Evolutionary conservation across 1,140 invertebrate genomes (phyloP).

Genomic region (Ips nitidus): DNA sequence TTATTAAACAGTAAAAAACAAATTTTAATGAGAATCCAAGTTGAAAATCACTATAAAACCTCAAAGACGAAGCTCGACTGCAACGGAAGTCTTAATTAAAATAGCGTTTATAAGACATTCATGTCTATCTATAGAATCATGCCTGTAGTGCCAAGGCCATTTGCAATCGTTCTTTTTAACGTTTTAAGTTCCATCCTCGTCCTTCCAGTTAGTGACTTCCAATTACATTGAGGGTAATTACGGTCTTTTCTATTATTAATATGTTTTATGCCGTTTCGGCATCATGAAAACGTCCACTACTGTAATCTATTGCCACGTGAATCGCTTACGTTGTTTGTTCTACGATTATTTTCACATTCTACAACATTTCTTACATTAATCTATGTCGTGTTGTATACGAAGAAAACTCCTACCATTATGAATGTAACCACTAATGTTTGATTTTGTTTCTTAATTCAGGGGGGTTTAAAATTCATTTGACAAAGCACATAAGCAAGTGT

Average conservation of each 20-base stretch:
- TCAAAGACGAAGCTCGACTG: neutral
- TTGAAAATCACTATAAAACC: neutral
- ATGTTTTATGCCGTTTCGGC: neutral
- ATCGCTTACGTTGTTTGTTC: no score
- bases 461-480: no score
- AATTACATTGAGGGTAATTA: constrained; percentile 12
- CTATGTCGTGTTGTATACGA: no score
- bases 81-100: constrained; percentile 4
- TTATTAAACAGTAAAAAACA: neutral
- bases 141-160: constrained; percentile 15
- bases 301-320: no score
- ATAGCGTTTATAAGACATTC: neutral
- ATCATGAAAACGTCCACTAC: no score
- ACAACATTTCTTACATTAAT: no score
- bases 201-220: constrained; percentile 4
- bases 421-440: no score
- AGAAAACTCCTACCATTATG: no score
- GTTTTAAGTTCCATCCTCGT: constrained; percentile 4
- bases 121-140: constrained; percentile 6
- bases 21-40: no score
- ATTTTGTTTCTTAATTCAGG: no score
- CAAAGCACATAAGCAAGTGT: no score
- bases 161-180: neutral
- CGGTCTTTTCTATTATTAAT: constrained; percentile 6
- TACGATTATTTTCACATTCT: no score